Conservation (phyloP, 2,113 vertebrate species). For the Isurus oxyrinchus region DNA sequence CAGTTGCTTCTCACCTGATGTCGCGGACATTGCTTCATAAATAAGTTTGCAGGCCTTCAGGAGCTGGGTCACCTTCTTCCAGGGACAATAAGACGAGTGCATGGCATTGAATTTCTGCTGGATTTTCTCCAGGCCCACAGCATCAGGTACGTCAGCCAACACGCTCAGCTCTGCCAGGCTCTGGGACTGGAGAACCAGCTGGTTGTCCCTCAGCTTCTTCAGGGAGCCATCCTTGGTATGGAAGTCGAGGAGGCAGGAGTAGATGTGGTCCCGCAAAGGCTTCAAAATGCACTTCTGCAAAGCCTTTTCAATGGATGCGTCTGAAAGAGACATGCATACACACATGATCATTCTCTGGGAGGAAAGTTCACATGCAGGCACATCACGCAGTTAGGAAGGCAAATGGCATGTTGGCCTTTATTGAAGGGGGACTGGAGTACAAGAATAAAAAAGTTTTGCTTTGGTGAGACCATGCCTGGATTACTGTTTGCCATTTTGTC, state of each 20-base stretch:
- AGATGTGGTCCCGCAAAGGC: conserved; percentile 60
- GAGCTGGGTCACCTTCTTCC: conserved; percentile 69
- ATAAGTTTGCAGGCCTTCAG: conserved; percentile 76
- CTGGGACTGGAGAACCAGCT: conserved; percentile 46
- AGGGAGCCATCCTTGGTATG: conserved; percentile 51
- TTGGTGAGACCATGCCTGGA: too few species aligned
- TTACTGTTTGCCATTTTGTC: too few species aligned
- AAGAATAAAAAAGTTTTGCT: too few species aligned
- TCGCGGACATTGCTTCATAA: conserved; percentile 66
- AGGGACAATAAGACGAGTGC: conserved; percentile 68
- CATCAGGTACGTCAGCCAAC: conserved; percentile 55
- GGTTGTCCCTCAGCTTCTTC: conserved; percentile 49
- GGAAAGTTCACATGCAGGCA: too few species aligned
- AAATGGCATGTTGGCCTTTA: too few species aligned
- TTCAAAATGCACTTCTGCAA: conserved; percentile 73
- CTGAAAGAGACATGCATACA: conserved; percentile 45
- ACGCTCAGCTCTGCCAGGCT: conserved; percentile 54
- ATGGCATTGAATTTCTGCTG: conserved; percentile 59
- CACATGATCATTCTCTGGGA: background rate
- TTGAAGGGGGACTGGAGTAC: too few species aligned
- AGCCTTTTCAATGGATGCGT: conserved; percentile 62
- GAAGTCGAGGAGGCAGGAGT: conserved; percentile 56
- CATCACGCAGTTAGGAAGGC: too few species aligned
- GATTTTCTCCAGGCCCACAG: conserved; percentile 59
- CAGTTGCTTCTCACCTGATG: background rate